Evolutionary conservation across 2,797 vertebrate species (phyloP), one percentile per base, ranked within the genome.

Genomic region (Anisognathus igniventris): DNA sequence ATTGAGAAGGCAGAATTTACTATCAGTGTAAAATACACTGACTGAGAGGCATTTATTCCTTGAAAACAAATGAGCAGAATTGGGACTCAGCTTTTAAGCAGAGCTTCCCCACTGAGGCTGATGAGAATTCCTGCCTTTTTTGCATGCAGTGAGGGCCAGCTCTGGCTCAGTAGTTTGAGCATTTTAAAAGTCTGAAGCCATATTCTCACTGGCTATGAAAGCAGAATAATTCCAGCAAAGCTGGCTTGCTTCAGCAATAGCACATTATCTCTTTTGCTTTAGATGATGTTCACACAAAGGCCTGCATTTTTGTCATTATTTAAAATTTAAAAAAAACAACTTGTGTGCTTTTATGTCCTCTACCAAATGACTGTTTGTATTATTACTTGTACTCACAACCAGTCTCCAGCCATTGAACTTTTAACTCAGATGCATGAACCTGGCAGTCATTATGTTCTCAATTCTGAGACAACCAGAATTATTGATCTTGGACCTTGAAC

Each of bases 11-110:
- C 47, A 73, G 78, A 88, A 72, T 78, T 74, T 83, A 45, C 60
- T 68, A 9, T 58, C 75, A 42, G 17, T 40, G 57, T 48, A 77
- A 91, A 82, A 28, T 37, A 40, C 31, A n/a, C 33, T 60, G 66
- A 33, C 50, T 80, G 54, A 70, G 79, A 91, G 58, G 40, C 51
- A 42, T 87, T 77, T 93, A 48, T 65, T 92, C 80, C 54, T 62
- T 58, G 72, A 86, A 94, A 90, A 89, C 66, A 77, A 90, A 75
- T 35, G 74, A 87, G 81, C 12, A 79, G 76, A 44, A 27, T 0
- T 86, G 33, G 12, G 62, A 74, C 21, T 65, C 44, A 14, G 42
- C 39, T 77, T 88, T 80, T 60, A 68, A 83, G 58, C 27, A 66
- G 58, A 62, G 67, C 79, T 67, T 66, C 53, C n/a, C 79, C 51